Conservation (phyloP, 2,888 invertebrate species). For the Dascillus cervinus region DNA sequence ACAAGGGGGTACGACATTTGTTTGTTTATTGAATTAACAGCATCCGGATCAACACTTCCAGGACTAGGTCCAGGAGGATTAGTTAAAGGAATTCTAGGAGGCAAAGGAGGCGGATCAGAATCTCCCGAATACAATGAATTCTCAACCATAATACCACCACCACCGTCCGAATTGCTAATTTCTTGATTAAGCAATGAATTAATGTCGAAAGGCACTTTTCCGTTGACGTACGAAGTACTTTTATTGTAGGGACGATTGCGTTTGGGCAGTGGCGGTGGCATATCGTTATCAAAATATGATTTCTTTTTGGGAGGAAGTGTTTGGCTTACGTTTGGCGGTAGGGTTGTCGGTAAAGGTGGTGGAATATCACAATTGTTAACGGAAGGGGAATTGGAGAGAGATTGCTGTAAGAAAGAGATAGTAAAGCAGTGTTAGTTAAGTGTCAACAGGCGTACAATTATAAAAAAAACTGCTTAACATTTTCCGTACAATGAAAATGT, state of each 20-base stretch:
- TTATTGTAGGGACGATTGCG: conserved; percentile 37
- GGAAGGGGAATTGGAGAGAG: conserved; percentile 25
- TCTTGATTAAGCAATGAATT: conserved; percentile 27
- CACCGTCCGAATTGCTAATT: conserved; percentile 27
- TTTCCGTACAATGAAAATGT: conserved; percentile 5
- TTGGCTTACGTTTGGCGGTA: conserved; percentile 22
- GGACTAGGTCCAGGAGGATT: conserved; percentile 40
- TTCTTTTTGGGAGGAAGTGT: conserved; percentile 11
- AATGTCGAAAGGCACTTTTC: conserved; percentile 26
- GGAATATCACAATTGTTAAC: conserved; percentile 25
- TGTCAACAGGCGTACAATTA: conserved; percentile 25
- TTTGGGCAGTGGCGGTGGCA: conserved; percentile 50
- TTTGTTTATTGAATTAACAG: conserved; percentile 54
- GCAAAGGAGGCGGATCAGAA: conserved; percentile 48
- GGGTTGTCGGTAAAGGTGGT: conserved; percentile 25
- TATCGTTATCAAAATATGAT: conserved; percentile 26
- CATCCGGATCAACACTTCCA: conserved; percentile 41
- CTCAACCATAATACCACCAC: conserved; percentile 26
- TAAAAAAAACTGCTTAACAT: no score
- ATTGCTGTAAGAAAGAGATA: conserved; percentile 41
- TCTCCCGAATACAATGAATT: conserved; percentile 25
- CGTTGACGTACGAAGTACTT: conserved; percentile 25
- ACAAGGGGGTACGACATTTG: conserved; percentile 59
- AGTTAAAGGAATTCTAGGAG: no score
- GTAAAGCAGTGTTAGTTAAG: conserved; percentile 40